Base-by-base conservation (phyloP, 2,113 vertebrate species). In the Mungos mungo region DNA sequence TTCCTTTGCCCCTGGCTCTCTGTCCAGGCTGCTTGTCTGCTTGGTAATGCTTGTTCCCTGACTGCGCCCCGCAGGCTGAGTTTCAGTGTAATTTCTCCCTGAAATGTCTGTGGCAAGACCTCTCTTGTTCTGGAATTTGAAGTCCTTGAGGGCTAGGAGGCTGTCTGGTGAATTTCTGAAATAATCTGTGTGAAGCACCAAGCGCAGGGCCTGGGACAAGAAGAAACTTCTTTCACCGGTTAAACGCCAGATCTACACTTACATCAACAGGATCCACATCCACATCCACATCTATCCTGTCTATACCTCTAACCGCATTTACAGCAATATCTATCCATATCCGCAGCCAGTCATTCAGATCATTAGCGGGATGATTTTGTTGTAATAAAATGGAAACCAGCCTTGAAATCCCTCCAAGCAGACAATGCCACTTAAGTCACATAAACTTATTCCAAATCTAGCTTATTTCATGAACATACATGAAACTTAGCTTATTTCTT, bases 401-500 rank as follows among this genome's bases (percentile, higher is more conserved):
- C 16, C 60, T 90, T 68, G 47, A 31, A 31, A 38, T 38, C 29
- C 45, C 50, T 50, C 76, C 45, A 54, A 68, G 60, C 45, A 54
- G 88, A 80, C 60, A 68, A 68, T 52, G 19, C 76, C 12, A 3
- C 38, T 52, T 35, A 80, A 52, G 18, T 13, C 45, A 31, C 18
- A 5, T 21, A 54, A 27, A 47, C 41, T 77, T 77, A 31, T 10
- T 45, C 41, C 27, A 21, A 80, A 80, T 80, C 63, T 68, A 68
- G 63, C 63, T 66, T 41, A 52, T 50, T 68, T 52, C 33, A 54
- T 31, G 45, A 68, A 52, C 45, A 23, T 66, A 80, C 77, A 4
- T 35, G n/a, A 80, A 80, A 52, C 45, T 80, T 65, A 77, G 38
- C 72, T 90, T 66, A 35, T 68, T 68, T 90, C 88, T 80, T 90